These are phyloP conservation scores for Nomia melanderi DNA, from an alignment of 1,140 invertebrate species.

Conservation along the genomic window DNA sequence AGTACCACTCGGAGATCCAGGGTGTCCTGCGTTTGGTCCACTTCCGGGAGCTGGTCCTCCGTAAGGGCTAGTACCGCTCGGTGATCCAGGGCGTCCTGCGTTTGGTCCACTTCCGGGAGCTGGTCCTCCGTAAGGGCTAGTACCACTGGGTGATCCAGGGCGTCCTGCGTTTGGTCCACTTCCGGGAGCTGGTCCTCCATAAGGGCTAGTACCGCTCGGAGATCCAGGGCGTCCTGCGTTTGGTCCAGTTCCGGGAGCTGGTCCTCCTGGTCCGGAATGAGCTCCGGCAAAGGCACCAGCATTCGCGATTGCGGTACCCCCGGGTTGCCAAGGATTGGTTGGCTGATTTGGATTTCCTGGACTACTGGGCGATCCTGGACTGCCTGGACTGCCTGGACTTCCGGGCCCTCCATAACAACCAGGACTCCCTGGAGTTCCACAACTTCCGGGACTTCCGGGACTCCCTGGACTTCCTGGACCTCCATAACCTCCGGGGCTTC, in stretches of 20 bases:
- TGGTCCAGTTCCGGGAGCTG: too few species aligned
- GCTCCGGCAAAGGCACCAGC: too few species aligned
- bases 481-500: neutral
- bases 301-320: too few species aligned
- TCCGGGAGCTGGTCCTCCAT: neutral
- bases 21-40: neutral
- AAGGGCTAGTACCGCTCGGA: too few species aligned
- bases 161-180: neutral
- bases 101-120: neutral
- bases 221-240: too few species aligned
- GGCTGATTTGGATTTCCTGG: neutral
- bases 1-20: too few species aligned
- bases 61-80: neutral
- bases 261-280: too few species aligned
- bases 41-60: neutral
- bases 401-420: neutral
- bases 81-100: too few species aligned
- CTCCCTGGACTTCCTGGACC: neutral
- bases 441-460: conserved; percentile 1
- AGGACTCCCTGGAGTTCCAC: neutral
- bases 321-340: too few species aligned
- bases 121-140: neutral
- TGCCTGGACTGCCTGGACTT: neutral
- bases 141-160: too few species aligned
- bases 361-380: neutral